Percentiles rank a stretch among this genome's conserved stretches.
Evolutionary conservation across 2,797 vertebrate species (phyloP).

Genomic region (Apogon hyalosoma): DNA sequence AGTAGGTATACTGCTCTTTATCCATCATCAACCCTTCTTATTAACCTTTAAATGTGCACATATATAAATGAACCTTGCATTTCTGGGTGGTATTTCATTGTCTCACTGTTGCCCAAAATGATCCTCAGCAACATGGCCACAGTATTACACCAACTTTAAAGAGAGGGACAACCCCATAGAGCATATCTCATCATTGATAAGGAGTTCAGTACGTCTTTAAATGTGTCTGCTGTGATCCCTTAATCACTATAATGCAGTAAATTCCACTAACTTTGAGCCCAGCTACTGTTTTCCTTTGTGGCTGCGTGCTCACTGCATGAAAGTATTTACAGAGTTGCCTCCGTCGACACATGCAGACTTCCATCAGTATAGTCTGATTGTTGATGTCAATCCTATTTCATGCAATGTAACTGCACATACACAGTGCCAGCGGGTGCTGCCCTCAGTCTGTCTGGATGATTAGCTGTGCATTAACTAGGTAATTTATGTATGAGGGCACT

Average conservation of each 20-base stretch:
- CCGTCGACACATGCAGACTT: slow-evolving; percentile 12
- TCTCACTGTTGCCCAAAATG: no score
- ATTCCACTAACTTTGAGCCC: not conserved
- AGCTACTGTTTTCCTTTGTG: slow-evolving; percentile 13
- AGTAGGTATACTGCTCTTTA: no score
- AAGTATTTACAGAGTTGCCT: slow-evolving; percentile 11
- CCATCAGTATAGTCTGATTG: slow-evolving; percentile 36
- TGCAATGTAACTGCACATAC: slow-evolving; percentile 29
- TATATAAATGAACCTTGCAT: no score
- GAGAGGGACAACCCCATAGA: no score
- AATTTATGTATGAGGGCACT: slow-evolving; percentile 78
- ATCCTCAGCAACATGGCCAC: no score
- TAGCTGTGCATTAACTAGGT: slow-evolving; percentile 75
- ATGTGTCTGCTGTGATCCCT: not conserved
- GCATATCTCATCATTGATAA: no score
- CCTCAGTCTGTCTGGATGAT: slow-evolving; percentile 68
- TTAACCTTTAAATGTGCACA: no score
- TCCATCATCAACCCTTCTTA: no score
- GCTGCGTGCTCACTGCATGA: not conserved
- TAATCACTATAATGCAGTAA: not conserved
- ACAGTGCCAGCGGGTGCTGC: slow-evolving; percentile 29
- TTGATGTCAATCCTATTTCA: slow-evolving; percentile 54
- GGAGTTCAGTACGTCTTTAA: no score
- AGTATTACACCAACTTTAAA: no score
- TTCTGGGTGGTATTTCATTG: no score